These are phyloP conservation scores for Pammene aurita DNA, from an alignment of 2,888 invertebrate genomes.

Conservation along the genomic window DNA sequence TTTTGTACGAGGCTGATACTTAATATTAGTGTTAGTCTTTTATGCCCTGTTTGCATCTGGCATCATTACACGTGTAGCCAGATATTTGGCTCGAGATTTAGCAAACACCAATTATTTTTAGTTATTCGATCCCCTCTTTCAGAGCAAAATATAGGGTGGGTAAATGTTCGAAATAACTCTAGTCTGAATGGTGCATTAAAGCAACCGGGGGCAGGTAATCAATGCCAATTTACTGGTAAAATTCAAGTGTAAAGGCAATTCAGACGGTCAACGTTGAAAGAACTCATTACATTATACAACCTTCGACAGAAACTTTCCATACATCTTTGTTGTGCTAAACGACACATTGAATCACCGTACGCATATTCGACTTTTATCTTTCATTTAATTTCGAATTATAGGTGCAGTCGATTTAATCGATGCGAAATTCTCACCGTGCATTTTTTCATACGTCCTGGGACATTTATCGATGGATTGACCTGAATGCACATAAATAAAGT, in stretches of 20 bases:
- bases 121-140: neutral
- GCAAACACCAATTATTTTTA: neutral
- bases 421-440: slow-evolving; percentile 65
- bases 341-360: slow-evolving; percentile 45
- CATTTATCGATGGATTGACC: slow-evolving; percentile 72
- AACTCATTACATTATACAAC: slow-evolving; percentile 43
- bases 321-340: slow-evolving; percentile 44
- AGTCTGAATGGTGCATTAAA: slow-evolving; percentile 10
- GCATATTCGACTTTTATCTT: slow-evolving; percentile 42
- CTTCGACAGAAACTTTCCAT: slow-evolving; percentile 44
- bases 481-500: slow-evolving; percentile 71
- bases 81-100: no score
- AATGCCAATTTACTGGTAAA: slow-evolving; percentile 35
- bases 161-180: slow-evolving; percentile 4
- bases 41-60: no score
- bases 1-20: neutral
- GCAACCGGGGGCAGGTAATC: slow-evolving; percentile 31
- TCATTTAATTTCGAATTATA: slow-evolving; percentile 52
- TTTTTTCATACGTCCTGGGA: slow-evolving; percentile 64
- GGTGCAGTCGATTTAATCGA: slow-evolving; percentile 67
- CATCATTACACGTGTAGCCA: no score
- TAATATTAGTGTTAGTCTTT: neutral
- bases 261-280: slow-evolving; percentile 36
- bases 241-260: slow-evolving; percentile 40
- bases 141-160: neutral